Percentiles rank a stretch among this genome's conserved stretches.
Evolutionary conservation across 2,113 vertebrate genomes (phyloP).

Genomic region (Pithys albifrons): DNA sequence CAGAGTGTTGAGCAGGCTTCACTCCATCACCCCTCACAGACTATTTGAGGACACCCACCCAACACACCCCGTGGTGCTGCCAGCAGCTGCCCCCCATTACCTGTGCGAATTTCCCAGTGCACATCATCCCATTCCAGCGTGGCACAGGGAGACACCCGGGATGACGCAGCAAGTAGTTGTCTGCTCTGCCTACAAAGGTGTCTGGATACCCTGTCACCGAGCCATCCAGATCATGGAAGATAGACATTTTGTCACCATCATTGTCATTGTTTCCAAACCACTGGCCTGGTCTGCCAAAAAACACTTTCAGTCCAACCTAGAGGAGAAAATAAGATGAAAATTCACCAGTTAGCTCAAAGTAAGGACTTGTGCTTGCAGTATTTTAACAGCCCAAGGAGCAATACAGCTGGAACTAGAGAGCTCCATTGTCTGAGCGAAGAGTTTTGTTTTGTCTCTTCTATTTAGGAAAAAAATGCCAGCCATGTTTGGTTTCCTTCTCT

Average conservation of each 20-base stretch:
- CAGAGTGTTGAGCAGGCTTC: neutral
- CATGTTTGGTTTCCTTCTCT: neutral
- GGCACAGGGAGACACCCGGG: conserved; percentile 30
- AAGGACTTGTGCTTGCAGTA: neutral
- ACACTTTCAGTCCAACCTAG: conserved; percentile 60
- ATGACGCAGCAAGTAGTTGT: conserved; percentile 50
- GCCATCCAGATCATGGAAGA: conserved; percentile 63
- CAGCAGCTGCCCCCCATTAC: neutral
- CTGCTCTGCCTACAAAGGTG: conserved; percentile 46
- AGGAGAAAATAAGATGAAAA: neutral
- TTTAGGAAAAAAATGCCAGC: neutral
- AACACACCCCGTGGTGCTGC: rapidly evolving
- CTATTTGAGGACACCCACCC: neutral
- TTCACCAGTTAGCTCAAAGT: neutral
- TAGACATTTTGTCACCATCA: conserved; percentile 55
- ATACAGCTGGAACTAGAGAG: neutral
- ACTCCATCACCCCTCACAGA: neutral
- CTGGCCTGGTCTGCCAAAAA: conserved; percentile 48
- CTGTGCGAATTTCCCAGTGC: conserved; percentile 51
- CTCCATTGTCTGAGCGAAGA: neutral
- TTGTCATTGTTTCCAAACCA: conserved; percentile 60
- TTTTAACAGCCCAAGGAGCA: neutral
- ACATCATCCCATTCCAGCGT: conserved; percentile 41
- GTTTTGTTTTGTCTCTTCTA: neutral
- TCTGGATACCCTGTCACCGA: conserved; percentile 33